phyloP scores from a whole-genome alignment of 23 tunicate genomes.

The Halocynthia roretzi region DNA sequence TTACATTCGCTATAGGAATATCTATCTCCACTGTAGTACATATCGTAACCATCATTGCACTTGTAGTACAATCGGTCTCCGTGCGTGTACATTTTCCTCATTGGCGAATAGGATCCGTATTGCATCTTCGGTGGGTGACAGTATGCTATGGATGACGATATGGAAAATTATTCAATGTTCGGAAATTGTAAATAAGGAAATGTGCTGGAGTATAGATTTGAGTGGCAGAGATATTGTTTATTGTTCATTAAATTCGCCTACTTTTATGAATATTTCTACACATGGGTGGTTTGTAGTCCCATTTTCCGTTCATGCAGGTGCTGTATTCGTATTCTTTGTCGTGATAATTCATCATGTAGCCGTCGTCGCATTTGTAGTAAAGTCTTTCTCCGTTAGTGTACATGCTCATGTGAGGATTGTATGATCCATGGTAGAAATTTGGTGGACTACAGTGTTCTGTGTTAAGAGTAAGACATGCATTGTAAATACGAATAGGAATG shows the following conservation, averaged over 20 bases:
- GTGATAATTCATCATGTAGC: constrained; percentile 12
- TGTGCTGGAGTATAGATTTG: not conserved
- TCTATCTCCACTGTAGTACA: constrained; percentile 5
- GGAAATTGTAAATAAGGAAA: too few species aligned
- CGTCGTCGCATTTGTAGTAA: constrained; percentile 6
- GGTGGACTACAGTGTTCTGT: constrained; percentile 12
- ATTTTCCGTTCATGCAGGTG: constrained; percentile 10
- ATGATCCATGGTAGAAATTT: constrained; percentile 1
- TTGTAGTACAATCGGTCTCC: constrained; percentile 15
- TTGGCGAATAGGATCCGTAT: constrained; percentile 10
- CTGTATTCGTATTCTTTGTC: constrained; percentile 8
- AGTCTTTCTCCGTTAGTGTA: constrained; percentile 10
- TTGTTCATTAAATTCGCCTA: not conserved
- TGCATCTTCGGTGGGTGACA: constrained; percentile 3
- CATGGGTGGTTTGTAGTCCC: constrained; percentile 13
- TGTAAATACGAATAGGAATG: too few species aligned
- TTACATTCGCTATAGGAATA: constrained; percentile 3
- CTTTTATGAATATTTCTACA: not conserved
- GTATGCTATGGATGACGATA: not conserved
- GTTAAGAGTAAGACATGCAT: too few species aligned
- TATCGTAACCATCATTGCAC: constrained; percentile 11
- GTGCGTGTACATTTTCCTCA: not conserved
- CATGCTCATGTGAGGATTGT: constrained; percentile 4
- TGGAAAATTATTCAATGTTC: too few species aligned
- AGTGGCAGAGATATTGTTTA: not conserved